phyloP scores from a whole-genome alignment of 92 coral and sea anemone species.

The Zoanthus sansibaricus region DNA sequence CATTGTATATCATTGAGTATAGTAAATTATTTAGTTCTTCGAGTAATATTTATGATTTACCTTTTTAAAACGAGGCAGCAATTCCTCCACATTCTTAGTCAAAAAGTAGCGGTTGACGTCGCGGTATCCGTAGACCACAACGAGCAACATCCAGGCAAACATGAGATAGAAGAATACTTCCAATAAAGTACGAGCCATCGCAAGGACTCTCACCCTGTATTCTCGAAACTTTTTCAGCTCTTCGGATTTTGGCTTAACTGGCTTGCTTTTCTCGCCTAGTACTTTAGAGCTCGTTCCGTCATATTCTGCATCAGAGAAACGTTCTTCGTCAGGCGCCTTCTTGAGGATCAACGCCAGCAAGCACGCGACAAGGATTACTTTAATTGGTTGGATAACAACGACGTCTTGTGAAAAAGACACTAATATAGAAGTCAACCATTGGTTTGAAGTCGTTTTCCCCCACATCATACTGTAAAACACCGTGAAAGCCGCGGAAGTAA shows the following conservation, averaged over 20 bases:
- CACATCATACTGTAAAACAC: conserved; percentile 94
- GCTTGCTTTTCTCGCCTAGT: conserved; percentile 57
- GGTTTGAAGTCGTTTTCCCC: conserved; percentile 91
- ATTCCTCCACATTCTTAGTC: conserved; percentile 73
- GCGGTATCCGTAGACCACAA: conserved; percentile 81
- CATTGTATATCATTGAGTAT: too few species aligned
- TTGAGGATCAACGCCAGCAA: conserved; percentile 82
- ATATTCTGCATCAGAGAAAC: conserved; percentile 30
- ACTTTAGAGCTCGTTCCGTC: conserved; percentile 47
- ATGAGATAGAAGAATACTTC: conserved; percentile 79
- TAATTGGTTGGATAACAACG: conserved; percentile 90
- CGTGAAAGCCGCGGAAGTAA: conserved; percentile 86
- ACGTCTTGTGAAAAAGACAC: conserved; percentile 97
- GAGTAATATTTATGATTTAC: conserved; percentile 25
- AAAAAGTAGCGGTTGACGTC: conserved; percentile 75
- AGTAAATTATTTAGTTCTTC: too few species aligned
- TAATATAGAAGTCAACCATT: conserved; percentile 92
- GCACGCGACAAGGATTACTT: conserved; percentile 85
- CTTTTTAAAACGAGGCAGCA: conserved; percentile 74
- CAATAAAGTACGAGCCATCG: conserved; percentile 78
- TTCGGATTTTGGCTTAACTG: conserved; percentile 66
- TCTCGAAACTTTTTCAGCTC: conserved; percentile 76
- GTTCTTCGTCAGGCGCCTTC: conserved; percentile 92
- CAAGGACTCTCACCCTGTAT: conserved; percentile 80
- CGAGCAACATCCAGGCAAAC: conserved; percentile 88